phyloP scores from a whole-genome alignment of 2,888 invertebrate species.

The Prosopocoilus inquinatus region DNA sequence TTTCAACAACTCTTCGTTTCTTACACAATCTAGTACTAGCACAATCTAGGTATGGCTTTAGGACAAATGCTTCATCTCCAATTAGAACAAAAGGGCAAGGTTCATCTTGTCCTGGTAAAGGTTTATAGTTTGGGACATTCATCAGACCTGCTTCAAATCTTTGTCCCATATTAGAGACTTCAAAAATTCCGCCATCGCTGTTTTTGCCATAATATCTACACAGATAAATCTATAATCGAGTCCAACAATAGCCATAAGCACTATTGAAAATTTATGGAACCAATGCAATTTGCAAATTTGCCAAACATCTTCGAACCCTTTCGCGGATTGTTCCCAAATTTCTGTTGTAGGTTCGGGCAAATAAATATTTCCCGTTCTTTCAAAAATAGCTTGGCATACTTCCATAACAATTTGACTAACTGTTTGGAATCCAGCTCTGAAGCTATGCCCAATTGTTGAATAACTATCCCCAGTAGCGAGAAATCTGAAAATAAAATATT shows the following conservation, averaged over 20 bases:
- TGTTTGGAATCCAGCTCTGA: conserved; percentile 27
- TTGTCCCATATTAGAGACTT: conserved; percentile 6
- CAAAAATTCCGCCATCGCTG: neutral
- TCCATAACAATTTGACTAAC: conserved; percentile 25
- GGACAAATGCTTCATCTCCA: conserved; percentile 20
- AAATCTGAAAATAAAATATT: conserved; percentile 6
- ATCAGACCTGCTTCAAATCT: conserved; percentile 4
- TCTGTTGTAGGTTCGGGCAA: conserved; percentile 1
- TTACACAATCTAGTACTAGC: too few species aligned
- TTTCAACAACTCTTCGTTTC: too few species aligned
- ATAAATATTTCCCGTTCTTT: conserved; percentile 16
- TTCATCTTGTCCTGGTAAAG: conserved; percentile 1
- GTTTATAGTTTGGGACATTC: conserved; percentile 4
- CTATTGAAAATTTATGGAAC: neutral
- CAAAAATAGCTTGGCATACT: conserved; percentile 22
- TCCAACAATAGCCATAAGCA: conserved; percentile 6
- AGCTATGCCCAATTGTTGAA: conserved; percentile 22
- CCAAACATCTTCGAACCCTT: neutral
- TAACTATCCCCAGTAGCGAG: conserved; percentile 28
- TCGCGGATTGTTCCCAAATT: neutral
- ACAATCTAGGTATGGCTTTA: conserved; percentile 17
- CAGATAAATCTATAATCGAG: conserved; percentile 7
- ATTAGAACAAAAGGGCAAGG: conserved; percentile 2
- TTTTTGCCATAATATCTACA: neutral
- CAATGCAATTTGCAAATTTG: conserved; percentile 6